Percentiles rank a stretch among this genome's conserved stretches.
These are phyloP conservation scores for Stegodyphus dumicola DNA, from an alignment of 1,140 invertebrate species.

Conservation along the genomic window DNA sequence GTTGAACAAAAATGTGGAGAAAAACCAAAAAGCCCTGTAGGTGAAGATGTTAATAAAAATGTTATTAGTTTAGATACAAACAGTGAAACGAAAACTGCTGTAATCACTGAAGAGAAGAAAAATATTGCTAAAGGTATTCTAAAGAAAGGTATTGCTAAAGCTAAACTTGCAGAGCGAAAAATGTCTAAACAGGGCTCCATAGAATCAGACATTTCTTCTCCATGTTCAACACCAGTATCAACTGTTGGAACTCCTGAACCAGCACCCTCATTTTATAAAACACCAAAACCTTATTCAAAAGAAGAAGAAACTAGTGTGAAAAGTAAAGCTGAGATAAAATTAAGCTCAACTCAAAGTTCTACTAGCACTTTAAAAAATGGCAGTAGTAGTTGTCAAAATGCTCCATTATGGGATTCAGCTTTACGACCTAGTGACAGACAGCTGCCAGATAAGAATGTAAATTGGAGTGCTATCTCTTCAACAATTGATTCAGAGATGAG, in stretches of 20 bases:
- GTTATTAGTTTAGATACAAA: conserved; percentile 8
- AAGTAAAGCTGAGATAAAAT: conserved; percentile 60
- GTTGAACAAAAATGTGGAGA: neutral
- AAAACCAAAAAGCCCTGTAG: neutral
- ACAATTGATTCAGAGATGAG: conserved; percentile 55
- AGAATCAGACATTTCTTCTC: conserved; percentile 41
- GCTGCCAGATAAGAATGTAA: conserved; percentile 9
- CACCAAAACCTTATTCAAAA: conserved; percentile 59
- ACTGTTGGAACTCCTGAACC: conserved; percentile 27
- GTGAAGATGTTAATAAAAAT: conserved; percentile 45
- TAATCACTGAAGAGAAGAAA: conserved; percentile 59
- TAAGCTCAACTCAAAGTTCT: conserved; percentile 43
- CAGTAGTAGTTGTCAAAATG: neutral
- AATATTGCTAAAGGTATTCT: conserved; percentile 62
- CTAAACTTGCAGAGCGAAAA: conserved; percentile 59
- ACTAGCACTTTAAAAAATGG: conserved; percentile 40
- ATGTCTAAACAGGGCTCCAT: conserved; percentile 59
- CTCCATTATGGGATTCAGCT: conserved; percentile 44
- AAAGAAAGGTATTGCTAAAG: conserved; percentile 63
- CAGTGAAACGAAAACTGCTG: conserved; percentile 14
- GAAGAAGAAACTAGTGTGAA: conserved; percentile 15
- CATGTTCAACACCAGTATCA: conserved; percentile 27
- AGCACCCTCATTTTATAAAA: conserved; percentile 55
- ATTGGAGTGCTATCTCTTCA: conserved; percentile 54
- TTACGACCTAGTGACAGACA: neutral